Evolutionary conservation across 2,888 invertebrate genomes (phyloP), one percentile per base, ranked within the genome.

Genomic region (Tinea semifulvella): DNA sequence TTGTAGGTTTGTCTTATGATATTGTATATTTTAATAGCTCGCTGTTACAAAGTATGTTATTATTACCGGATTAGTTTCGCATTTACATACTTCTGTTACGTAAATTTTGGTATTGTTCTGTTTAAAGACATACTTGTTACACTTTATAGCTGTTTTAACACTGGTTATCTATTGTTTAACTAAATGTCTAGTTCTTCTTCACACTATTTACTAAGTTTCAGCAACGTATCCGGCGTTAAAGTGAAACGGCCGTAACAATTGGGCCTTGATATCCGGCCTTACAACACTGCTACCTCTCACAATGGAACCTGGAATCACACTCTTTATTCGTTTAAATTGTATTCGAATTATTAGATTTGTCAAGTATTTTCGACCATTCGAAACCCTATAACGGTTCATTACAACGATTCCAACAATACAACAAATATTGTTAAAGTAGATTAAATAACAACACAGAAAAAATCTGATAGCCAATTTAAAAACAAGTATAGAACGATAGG

Each of bases 201-300:
- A 13, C 8, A 16, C n/a, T 35, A 4, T 14, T 17, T 18, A 18
- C 18, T 16, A 38, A 36, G 36, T 36, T 36, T 36, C 17, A 3
- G 36, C 8, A 31, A 5, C 20, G 10, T 11, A 40, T 40, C 64
- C 65, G 45, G 20, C 20, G 57, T 57, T 40, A 22, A 58, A 68
- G 74, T 75, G 75, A 73, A 76, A 76, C 74, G 65, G 61, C n/a
- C n/a, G 38, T 56, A 56, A 58, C 69, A 77, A 77, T 62, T 72
- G 68, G 79, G 72, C 77, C 79, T 79, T 77, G 79, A 72, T 77
- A 68, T 79, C 76, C 77, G 75, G 67, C 56, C 62, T 73, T 73
- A 64, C 72, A 58, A 65, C 69, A 68, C 5, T 2, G 38, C 35
- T 3, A 10, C 27, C 35, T 39, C n/a, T 40, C 40, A 40, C 40